Base-by-base conservation (phyloP, 2,797 vertebrate species). In the Artibeus lituratus region DNA sequence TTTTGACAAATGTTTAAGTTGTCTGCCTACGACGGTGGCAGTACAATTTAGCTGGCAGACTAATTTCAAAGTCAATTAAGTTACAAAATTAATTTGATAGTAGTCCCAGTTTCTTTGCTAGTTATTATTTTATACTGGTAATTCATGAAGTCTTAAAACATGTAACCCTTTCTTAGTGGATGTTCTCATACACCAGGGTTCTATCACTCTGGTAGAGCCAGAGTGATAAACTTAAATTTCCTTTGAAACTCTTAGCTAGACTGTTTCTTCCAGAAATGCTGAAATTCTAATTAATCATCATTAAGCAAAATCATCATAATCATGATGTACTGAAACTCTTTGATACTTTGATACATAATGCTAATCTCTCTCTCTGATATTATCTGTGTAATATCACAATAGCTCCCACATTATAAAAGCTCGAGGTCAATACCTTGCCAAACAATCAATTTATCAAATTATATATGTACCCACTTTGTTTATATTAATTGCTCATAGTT, bases 231-330 rank as follows among this genome's bases (percentile, higher is more conserved):
- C 78, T 92, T 74, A 74, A 82, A 83, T 87, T 92, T 86, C 53
- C 59, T 95, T 77, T 39, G 32, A 94, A 73, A 78, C 15, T 37
- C 24, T 82, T 32, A n/a, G 37, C 76, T 94, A 80, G 91, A 67
- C 80, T 80, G 22, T 70, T 96, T 87, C 74, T 90, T 90, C 18
- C 74, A 76, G 91, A 95, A 74, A 44, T 78, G 42, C 6, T 80
- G 22, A 80, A 78, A 90, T 92, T 96, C 55, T 39, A 81, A 86
- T 72, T 92, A 67, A 81, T 91, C 69, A 90, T 51, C n/a, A 57
- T 91, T 29, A 67, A 91, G 51, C 24, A 87, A 87, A 87, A 39
- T 76, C n/a, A 91, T 62, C 29, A 62, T 32, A 11, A 59, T 59
- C 24, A 44, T 69, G 39, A 42, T 72, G 19, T 59, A 39, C 22